A percentile compares a stretch with the other conserved stretches of the same genome.
Conservation (phyloP, 2,113 vertebrate genomes). For the Cisticola juncidis region DNA sequence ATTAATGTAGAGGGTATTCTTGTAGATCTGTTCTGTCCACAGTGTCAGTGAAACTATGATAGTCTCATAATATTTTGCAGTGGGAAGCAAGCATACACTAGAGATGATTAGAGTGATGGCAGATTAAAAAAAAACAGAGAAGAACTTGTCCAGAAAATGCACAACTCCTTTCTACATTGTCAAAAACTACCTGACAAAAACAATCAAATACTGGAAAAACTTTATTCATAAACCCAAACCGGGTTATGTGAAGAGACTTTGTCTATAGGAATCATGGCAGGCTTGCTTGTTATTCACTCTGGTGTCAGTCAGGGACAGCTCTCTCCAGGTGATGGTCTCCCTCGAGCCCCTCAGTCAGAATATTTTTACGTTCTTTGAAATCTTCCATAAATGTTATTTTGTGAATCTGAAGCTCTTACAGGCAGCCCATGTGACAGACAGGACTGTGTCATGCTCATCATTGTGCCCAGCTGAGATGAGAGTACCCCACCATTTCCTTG, state of each 20-base stretch:
- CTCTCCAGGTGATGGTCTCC: background rate
- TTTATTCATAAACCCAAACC: background rate
- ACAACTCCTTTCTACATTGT: background rate
- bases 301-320: background rate
- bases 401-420: background rate
- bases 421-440: background rate
- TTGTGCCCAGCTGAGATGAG: background rate
- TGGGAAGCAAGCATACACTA: background rate
- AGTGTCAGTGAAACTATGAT: background rate
- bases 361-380: background rate
- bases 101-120: background rate
- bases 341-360: background rate
- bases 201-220: background rate
- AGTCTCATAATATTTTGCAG: background rate
- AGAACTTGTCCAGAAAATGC: background rate
- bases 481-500: background rate
- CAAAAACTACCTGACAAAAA: background rate
- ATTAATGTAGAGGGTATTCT: background rate
- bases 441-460: rapidly evolving
- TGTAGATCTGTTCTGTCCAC: background rate
- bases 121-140: background rate
- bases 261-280: background rate
- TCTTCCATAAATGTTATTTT: background rate
- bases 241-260: background rate
- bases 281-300: background rate